phyloP scores from a whole-genome alignment of 2,797 vertebrate genomes.

The Lemur catta region DNA sequence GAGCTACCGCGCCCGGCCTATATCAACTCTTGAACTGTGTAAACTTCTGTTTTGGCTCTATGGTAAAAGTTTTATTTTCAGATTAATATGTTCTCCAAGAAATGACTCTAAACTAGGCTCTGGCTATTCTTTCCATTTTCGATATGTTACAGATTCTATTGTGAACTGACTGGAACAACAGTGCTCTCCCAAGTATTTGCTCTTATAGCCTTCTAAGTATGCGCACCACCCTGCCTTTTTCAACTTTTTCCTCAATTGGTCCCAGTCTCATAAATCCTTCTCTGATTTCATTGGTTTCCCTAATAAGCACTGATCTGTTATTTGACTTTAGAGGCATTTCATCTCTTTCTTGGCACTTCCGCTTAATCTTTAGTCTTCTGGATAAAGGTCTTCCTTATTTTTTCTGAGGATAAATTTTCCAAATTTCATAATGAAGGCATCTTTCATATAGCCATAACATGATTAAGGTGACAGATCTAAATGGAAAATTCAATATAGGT shows the following conservation, averaged over 20 bases:
- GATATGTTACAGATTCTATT: background rate
- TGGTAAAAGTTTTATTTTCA: background rate
- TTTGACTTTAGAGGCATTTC: background rate
- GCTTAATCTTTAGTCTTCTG: slow-evolving; percentile 2
- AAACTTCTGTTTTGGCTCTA: background rate
- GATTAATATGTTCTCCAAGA: background rate
- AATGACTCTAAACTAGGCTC: background rate
- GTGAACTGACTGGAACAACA: background rate
- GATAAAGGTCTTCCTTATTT: background rate
- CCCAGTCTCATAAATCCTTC: background rate
- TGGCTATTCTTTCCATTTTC: background rate
- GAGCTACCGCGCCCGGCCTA: too few species aligned
- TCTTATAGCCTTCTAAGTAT: background rate
- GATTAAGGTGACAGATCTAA: background rate
- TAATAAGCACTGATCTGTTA: background rate
- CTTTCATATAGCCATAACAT: background rate
- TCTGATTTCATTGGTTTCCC: background rate
- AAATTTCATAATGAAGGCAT: too few species aligned
- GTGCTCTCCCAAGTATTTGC: background rate
- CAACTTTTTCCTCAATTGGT: background rate
- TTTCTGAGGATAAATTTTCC: too few species aligned
- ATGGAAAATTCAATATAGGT: background rate
- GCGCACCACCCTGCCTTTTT: background rate
- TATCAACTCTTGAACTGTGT: background rate
- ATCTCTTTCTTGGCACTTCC: background rate